phyloP scores from a whole-genome alignment of 2,797 vertebrate genomes.

The Tangara arthus region DNA sequence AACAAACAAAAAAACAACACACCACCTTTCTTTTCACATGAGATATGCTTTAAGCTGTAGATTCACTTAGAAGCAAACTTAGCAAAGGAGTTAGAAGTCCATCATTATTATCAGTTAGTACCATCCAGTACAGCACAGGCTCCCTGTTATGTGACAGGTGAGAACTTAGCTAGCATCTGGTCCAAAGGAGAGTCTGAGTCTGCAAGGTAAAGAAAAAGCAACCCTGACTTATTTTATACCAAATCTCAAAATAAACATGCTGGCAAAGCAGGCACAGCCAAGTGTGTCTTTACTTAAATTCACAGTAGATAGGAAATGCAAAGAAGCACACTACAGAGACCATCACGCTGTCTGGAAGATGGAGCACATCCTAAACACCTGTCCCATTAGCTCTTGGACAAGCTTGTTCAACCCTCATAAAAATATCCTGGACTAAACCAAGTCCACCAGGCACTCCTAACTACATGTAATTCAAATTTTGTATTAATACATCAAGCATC shows the following conservation, averaged over 20 bases:
- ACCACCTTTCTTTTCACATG: not conserved
- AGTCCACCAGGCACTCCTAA: not conserved
- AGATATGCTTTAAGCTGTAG: not conserved
- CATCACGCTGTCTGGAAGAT: not conserved
- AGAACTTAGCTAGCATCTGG: not conserved
- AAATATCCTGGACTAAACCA: not conserved
- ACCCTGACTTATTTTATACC: not conserved
- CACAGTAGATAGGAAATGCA: not conserved
- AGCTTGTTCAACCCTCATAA: not conserved
- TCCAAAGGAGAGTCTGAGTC: not conserved
- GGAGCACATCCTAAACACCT: not conserved
- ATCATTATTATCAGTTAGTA: not conserved
- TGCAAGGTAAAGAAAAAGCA: not conserved
- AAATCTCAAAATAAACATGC: not conserved
- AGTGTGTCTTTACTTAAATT: not conserved
- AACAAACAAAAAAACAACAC: not conserved
- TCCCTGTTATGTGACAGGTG: not conserved
- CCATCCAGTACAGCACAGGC: not conserved
- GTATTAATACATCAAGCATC: not conserved
- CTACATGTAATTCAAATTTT: not conserved
- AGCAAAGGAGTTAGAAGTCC: not conserved
- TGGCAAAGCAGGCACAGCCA: not conserved
- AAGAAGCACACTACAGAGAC: not conserved
- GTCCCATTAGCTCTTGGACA: not conserved
- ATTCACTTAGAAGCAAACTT: not conserved